Evolutionary conservation across 2,797 vertebrate genomes (phyloP).

Genomic region (Ctenochaetus hawaiiensis): DNA sequence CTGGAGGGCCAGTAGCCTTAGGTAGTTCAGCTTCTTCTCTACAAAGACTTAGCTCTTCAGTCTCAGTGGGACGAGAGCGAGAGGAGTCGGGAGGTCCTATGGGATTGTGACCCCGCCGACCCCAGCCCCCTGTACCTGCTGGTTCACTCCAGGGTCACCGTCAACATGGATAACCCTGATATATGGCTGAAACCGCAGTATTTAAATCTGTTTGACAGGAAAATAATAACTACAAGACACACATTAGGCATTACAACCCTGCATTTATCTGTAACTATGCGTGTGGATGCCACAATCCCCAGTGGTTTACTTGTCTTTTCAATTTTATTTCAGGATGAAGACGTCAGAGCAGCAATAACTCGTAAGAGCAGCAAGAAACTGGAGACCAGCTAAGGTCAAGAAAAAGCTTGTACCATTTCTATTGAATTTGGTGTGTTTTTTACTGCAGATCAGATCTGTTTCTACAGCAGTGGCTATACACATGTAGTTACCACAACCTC

Average conservation of each 20-base stretch:
- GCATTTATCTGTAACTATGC: not conserved
- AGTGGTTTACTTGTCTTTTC: not conserved
- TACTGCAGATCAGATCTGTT: not conserved
- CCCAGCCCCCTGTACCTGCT: conserved; percentile 72
- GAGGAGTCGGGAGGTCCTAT: conserved; percentile 54
- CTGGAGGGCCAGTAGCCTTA: conserved; percentile 67
- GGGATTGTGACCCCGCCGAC: conserved; percentile 63
- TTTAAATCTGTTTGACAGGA: not conserved
- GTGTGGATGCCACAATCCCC: not conserved
- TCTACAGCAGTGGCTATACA: not conserved
- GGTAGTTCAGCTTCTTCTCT: conserved; percentile 54
- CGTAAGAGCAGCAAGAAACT: not conserved
- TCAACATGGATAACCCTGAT: conserved; percentile 13
- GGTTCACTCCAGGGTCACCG: conserved; percentile 79
- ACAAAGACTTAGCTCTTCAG: conserved; percentile 77
- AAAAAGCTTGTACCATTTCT: not conserved
- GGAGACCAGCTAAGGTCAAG: not conserved
- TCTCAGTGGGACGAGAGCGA: conserved; percentile 65
- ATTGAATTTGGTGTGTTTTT: not conserved
- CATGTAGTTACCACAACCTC: not conserved
- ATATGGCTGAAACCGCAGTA: not conserved
- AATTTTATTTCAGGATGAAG: not conserved
- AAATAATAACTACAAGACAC: not conserved
- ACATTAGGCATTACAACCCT: too few species aligned
- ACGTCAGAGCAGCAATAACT: not conserved